Evolutionary conservation across 2,113 vertebrate genomes (phyloP).

Genomic region (Phrynosoma platyrhinos): DNA sequence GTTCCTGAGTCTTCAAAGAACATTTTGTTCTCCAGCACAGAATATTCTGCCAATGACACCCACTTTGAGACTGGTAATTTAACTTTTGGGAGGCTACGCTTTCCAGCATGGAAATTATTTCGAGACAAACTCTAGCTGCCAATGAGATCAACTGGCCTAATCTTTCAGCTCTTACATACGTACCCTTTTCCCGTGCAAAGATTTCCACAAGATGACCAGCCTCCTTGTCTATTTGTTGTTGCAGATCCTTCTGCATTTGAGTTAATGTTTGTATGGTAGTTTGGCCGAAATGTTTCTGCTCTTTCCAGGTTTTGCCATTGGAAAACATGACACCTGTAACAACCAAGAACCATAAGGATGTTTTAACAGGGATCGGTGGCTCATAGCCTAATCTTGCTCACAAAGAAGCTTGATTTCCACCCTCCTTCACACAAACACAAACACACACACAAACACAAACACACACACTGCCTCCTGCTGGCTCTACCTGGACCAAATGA

Average conservation of each 20-base stretch:
- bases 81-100: too few species aligned
- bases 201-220: constrained; percentile 34
- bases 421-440: too few species aligned
- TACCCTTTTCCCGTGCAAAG: constrained; percentile 55
- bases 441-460: too few species aligned
- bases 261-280: constrained; percentile 36
- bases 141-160: not conserved
- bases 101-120: too few species aligned
- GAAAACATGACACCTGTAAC: constrained; percentile 60
- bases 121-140: too few species aligned
- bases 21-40: not conserved
- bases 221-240: constrained; percentile 47
- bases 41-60: too few species aligned
- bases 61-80: not conserved
- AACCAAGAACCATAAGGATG: not conserved
- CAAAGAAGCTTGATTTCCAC: not conserved
- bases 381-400: not conserved
- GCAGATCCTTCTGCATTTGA: constrained; percentile 39
- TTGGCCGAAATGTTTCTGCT: constrained; percentile 52
- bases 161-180: not conserved
- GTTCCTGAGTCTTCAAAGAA: not conserved
- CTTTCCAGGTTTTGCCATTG: constrained; percentile 43
- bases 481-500: too few species aligned
- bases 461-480: not conserved
- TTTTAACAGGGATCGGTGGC: not conserved